Evolutionary conservation across 2,888 invertebrate genomes (phyloP).

Genomic region (Phlogophora meticulosa): DNA sequence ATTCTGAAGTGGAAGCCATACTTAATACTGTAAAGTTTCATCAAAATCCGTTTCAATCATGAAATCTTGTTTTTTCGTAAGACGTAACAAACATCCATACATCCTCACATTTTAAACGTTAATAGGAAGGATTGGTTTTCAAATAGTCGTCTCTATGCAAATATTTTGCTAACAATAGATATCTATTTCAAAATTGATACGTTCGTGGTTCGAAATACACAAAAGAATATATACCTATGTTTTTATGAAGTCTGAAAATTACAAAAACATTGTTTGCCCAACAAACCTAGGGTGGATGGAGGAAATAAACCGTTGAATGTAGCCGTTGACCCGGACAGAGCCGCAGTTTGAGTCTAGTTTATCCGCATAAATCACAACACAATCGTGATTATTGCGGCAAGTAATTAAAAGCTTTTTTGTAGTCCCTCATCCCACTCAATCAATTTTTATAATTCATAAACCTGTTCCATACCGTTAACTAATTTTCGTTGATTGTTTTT

Average conservation of each 20-base stretch:
- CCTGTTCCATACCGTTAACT: constrained; percentile 66
- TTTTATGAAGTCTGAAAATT: background rate
- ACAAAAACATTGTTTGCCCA: background rate
- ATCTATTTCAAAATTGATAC: constrained; percentile 1
- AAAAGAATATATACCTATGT: no score
- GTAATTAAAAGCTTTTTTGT: constrained; percentile 51
- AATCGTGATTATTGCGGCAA: constrained; percentile 26
- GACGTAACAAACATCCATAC: no score
- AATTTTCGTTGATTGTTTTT: constrained; percentile 51
- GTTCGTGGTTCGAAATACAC: background rate
- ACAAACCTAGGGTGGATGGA: background rate
- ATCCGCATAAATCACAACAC: constrained; percentile 37
- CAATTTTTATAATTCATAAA: constrained; percentile 61
- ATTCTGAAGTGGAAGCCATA: no score
- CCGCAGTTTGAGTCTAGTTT: constrained; percentile 6
- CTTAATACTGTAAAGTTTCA: no score
- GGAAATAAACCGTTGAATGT: no score
- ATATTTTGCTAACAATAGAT: background rate
- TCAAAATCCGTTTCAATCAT: no score
- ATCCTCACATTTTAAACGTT: no score
- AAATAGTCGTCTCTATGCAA: constrained; percentile 8
- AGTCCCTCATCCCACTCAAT: constrained; percentile 60
- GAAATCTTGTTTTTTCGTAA: no score
- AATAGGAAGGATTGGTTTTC: constrained; percentile 36
- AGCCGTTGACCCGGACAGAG: background rate